Conservation (phyloP, 2,888 invertebrate species). For the Eumacrocentrus americanus region DNA sequence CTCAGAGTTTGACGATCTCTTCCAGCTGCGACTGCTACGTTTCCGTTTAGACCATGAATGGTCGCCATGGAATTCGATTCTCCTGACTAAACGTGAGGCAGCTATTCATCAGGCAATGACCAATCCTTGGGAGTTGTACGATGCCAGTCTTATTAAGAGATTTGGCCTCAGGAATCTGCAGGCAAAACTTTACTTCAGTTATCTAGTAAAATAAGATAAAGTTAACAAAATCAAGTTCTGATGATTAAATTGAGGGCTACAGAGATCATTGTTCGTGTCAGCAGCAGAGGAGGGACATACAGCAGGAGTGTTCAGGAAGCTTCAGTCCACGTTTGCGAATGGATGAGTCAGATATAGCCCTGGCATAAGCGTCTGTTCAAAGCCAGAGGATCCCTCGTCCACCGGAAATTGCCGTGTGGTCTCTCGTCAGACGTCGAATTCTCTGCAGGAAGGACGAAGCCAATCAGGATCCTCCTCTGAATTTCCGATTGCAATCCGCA, state of each 20-base stretch:
- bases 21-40: constrained; percentile 76
- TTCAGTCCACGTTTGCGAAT: too few relatives aligned
- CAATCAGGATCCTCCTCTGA: constrained; percentile 24
- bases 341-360: too few relatives aligned
- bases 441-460: constrained; percentile 23
- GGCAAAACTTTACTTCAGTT: constrained; percentile 71
- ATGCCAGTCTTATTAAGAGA: constrained; percentile 70
- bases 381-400: constrained; percentile 24
- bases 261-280: too few relatives aligned
- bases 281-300: too few relatives aligned
- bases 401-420: constrained; percentile 28
- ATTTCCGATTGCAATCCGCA: constrained; percentile 23
- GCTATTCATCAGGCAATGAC: constrained; percentile 74
- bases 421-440: constrained; percentile 28
- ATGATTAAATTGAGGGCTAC: too few relatives aligned
- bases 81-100: constrained; percentile 82
- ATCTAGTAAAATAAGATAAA: too few relatives aligned
- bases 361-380: constrained; percentile 21
- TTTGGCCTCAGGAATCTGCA: constrained; percentile 72
- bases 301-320: background rate
- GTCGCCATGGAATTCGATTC: constrained; percentile 94
- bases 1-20: constrained; percentile 78
- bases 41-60: constrained; percentile 81
- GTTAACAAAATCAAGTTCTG: too few relatives aligned
- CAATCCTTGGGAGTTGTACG: constrained; percentile 64